Evolutionary conservation across 1,140 invertebrate genomes (phyloP), one percentile per base, ranked within the genome.

Genomic region (Cydia strobilella): DNA sequence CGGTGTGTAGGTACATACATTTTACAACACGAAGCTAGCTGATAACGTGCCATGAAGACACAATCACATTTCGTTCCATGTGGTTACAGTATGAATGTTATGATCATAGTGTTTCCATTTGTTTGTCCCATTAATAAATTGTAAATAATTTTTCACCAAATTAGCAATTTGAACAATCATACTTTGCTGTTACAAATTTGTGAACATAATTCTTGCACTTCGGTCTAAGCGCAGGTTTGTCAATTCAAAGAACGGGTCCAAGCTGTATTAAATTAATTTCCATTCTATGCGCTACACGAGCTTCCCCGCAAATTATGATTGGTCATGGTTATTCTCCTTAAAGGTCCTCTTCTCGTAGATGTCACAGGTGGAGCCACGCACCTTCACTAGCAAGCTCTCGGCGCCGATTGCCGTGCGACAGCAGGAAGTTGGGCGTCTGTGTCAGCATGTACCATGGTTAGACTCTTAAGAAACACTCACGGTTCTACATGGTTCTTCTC

Each of bases 381-480:
- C 94, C 74, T 94, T 94, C 18, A 90, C 84, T 20, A 96, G 84
- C 4, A 95, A 94, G 27, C 90, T 89, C 74, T 94, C 91, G 0
- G 95, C 96, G 75, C 95, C 93, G 25, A 95, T 94, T 94, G 35
- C 95, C 94, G 31, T 94, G 93, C 5, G 94, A 94, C 23, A 96
- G 89, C 1, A 96, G 93, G 87, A 94, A 97, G 27, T 95, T 95
- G 1, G 96, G 96, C 0, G 96, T 95, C 81, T 96, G 96, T 18
- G 96, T 95, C 83, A 96, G 91, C 3, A 96, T 35, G 5, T 69
- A 3, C 7, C 12, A 18, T 69, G 7, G 15, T 69, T 18, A 31
- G 1, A 66, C 12, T 18, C 10, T 31, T n/a, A 31, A 66, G 5
- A 18, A 73, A 72, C 3, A 89, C 86, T 90, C 84, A 94, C 83